These are phyloP conservation scores for Anisognathus igniventris DNA, from an alignment of 2,797 vertebrate genomes.

Conservation along the genomic window DNA sequence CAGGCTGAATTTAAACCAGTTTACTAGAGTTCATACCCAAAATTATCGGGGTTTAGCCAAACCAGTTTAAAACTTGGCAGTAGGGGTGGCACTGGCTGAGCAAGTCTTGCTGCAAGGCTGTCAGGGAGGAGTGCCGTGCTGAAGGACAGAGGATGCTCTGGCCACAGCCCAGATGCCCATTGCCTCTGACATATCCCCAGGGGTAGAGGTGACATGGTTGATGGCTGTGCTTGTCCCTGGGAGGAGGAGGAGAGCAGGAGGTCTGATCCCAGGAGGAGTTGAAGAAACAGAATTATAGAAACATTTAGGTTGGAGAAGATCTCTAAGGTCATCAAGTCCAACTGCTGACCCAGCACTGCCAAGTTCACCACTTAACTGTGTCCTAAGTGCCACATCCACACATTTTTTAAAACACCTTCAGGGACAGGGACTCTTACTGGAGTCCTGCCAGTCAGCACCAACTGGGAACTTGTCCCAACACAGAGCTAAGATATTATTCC, in stretches of 20 bases:
- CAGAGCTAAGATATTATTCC: neutral
- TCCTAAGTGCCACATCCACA: neutral
- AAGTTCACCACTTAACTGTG: neutral
- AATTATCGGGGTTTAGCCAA: neutral
- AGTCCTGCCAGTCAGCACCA: neutral
- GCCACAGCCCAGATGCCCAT: neutral
- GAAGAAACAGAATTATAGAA: neutral
- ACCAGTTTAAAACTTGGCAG: neutral
- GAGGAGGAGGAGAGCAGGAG: neutral
- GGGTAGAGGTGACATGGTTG: neutral
- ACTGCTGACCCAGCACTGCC: neutral
- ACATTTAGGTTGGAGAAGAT: neutral
- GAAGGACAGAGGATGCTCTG: neutral
- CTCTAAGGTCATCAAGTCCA: neutral
- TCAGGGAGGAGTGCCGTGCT: neutral
- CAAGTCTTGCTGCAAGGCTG: fast-evolving
- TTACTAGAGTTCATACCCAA: constrained; percentile 39
- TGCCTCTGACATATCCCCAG: neutral
- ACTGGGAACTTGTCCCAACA: neutral
- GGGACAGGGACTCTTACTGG: neutral
- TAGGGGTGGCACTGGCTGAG: fast-evolving
- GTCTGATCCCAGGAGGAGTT: neutral
- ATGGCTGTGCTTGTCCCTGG: neutral
- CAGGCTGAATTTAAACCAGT: constrained; percentile 44
- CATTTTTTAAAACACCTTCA: neutral